Base-by-base conservation (phyloP, 1,140 invertebrate genomes). In the Drosophila sproati region DNA sequence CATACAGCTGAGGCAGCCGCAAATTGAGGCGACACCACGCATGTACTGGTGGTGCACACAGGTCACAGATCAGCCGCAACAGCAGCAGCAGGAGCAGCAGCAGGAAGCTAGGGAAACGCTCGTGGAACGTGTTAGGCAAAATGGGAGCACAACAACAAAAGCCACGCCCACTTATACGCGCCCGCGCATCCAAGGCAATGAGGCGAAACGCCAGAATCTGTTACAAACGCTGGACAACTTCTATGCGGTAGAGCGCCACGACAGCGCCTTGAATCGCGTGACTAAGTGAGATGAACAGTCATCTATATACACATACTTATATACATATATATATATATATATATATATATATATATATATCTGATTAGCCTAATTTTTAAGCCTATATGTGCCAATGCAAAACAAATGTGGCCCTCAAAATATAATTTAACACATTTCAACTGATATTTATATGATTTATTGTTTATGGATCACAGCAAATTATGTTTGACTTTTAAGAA, bases 41-140 rank as follows among this genome's bases (percentile, higher is more conserved):
- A 39, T 80, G 60, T 92, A 89, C 56, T 87, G 82, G 48, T 92
- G 83, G 83, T 91, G 73, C 29, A 92, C 91, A 10, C 70, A 78
- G 61, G 74, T 86, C 47, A 64, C 43, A 29, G 39, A 45, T 28
- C 41, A 55, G 68, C 55, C 60, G 55, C 37, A 56, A 34, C 43
- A 61, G n/a, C 43, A 28, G 6, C 28, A 55, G 12, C 54, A 39
- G 20, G 12, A 12, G 12, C 12, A 12, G 12, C n/a, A 55, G 20
- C 55, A 69, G 47, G 54, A 39, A 5, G 39, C 34, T 10, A 32
- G n/a, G 39, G 39, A 43, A 37, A 35, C 66, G 62, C 67, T 41
- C 12, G 48, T 39, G 37, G 47, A 66, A 39, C 54, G 43, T 51
- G 59, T 63, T 31, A 74, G 47, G 48, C 20, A 37, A 32, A 59